Percentiles rank a stretch among this genome's conserved stretches.
Conservation (phyloP, 1,140 invertebrate genomes). For the Achroia grisella region DNA sequence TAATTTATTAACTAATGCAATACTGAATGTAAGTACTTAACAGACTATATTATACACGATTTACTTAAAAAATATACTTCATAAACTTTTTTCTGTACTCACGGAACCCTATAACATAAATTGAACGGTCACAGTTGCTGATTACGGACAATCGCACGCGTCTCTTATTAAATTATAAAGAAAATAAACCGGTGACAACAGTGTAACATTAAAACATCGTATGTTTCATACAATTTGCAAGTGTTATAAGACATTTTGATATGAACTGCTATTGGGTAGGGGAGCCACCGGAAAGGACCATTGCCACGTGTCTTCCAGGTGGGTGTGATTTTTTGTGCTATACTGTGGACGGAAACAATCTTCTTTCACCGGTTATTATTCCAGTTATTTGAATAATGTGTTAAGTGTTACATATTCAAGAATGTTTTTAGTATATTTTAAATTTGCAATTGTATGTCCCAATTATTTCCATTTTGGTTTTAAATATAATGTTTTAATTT, state of each 20-base stretch:
- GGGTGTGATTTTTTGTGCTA: conserved; percentile 31
- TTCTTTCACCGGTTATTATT: no score
- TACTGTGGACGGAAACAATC: conserved; percentile 20
- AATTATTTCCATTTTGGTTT: no score
- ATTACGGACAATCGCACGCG: conserved; percentile 42
- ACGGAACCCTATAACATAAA: not conserved
- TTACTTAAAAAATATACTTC: no score
- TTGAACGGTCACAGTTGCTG: conserved; percentile 28
- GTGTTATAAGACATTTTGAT: conserved; percentile 7
- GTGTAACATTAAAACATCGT: not conserved
- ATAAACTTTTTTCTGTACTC: no score
- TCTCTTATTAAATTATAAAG: conserved; percentile 59
- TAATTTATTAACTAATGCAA: no score
- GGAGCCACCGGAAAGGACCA: conserved; percentile 31
- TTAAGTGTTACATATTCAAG: no score
- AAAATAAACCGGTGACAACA: conserved; percentile 37
- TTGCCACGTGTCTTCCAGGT: conserved; percentile 36
- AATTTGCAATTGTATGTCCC: no score
- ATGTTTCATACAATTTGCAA: not conserved
- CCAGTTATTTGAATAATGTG: no score
- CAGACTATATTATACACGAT: no score
- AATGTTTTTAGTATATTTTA: no score
- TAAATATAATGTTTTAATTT: no score
- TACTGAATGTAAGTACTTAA: no score
- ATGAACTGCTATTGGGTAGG: conserved; percentile 17